Percentiles rank a stretch among this genome's conserved stretches.
phyloP scores from a whole-genome alignment of 2,113 vertebrate genomes.

The Pachypanchax playfairii region DNA sequence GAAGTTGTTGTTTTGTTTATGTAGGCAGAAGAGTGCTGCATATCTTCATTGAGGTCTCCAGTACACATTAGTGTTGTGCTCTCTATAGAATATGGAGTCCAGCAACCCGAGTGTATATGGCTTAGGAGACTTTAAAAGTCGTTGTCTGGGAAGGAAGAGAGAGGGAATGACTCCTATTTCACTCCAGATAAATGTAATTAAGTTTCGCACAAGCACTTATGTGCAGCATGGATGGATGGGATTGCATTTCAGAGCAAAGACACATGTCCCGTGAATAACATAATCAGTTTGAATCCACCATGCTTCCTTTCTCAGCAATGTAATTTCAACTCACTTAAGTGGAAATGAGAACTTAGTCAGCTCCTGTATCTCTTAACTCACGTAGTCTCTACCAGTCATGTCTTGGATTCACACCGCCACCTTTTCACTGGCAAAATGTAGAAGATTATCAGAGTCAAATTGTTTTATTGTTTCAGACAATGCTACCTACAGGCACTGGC shows the following conservation, averaged over 20 bases:
- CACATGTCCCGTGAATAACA: slow-evolving; percentile 59
- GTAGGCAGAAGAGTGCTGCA: neutral
- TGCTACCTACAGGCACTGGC: neutral
- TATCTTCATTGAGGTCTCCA: neutral
- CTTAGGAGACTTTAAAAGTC: slow-evolving; percentile 43
- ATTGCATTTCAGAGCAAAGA: slow-evolving; percentile 61
- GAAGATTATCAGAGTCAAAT: neutral
- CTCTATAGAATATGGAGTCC: slow-evolving; percentile 23
- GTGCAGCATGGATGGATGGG: slow-evolving; percentile 45
- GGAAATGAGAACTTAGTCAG: slow-evolving; percentile 22
- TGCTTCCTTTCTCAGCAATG: slow-evolving; percentile 44
- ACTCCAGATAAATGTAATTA: slow-evolving; percentile 62
- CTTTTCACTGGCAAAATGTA: neutral
- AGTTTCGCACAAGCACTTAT: slow-evolving; percentile 70
- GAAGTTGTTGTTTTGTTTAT: neutral
- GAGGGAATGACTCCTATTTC: slow-evolving; percentile 58
- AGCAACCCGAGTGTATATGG: slow-evolving; percentile 24
- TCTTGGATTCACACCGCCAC: neutral
- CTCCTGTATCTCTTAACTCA: neutral
- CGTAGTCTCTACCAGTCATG: neutral
- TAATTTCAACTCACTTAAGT: slow-evolving; percentile 40
- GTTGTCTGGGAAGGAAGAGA: slow-evolving; percentile 39
- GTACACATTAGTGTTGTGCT: slow-evolving; percentile 2
- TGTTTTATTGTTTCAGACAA: neutral
- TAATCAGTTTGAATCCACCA: slow-evolving; percentile 64